Conservation (phyloP, 1,140 invertebrate species). For the Diabrotica undecimpunctata region DNA sequence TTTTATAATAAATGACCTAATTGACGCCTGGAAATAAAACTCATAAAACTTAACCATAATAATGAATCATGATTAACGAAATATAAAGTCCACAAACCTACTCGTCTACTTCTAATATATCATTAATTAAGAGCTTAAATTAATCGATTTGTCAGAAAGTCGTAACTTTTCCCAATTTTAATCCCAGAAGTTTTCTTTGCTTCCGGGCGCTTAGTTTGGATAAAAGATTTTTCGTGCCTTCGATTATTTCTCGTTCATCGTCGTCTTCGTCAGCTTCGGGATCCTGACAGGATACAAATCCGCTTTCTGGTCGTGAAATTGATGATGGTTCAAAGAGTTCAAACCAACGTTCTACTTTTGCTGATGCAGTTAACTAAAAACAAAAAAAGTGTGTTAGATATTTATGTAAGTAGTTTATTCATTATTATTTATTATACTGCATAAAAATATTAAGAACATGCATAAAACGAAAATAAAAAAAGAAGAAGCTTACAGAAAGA, state of each 20-base stretch:
- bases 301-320: conserved; percentile 66
- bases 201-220: conserved; percentile 64
- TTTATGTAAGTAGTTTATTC: too few species aligned
- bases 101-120: too few species aligned
- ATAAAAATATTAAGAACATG: not conserved
- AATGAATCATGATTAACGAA: too few species aligned
- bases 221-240: conserved; percentile 56
- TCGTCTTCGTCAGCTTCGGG: conserved; percentile 41
- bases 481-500: too few species aligned
- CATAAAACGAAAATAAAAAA: too few species aligned
- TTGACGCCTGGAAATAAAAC: too few species aligned
- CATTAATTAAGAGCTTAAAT: not conserved
- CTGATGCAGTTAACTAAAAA: conserved; percentile 60
- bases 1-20: too few species aligned
- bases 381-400: not conserved
- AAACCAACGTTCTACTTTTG: conserved; percentile 72
- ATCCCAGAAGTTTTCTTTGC: conserved; percentile 58
- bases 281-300: conserved; percentile 61
- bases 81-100: too few species aligned
- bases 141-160: conserved; percentile 52
- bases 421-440: not conserved
- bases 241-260: conserved; percentile 53
- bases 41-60: too few species aligned
- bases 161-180: conserved; percentile 63
- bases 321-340: conserved; percentile 60